Evolutionary conservation across 2,797 vertebrate genomes (phyloP).

Genomic region (Buphagus erythrorhynchus): DNA sequence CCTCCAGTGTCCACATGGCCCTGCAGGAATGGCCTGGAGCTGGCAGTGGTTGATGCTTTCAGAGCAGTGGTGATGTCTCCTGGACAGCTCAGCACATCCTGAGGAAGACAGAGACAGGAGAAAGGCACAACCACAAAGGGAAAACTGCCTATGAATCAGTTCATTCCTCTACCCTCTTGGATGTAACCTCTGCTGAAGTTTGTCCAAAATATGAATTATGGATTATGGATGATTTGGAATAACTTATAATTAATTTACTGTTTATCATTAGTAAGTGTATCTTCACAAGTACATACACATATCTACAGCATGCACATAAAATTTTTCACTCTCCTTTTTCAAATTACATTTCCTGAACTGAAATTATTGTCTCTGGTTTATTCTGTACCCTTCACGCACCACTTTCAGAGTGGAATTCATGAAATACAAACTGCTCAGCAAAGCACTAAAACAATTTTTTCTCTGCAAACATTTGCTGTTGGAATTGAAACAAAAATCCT

Average conservation of each 20-base stretch:
- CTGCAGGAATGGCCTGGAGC: neutral
- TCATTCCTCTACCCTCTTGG: neutral
- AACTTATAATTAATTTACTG: neutral
- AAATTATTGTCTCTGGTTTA: neutral
- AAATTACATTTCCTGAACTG: neutral
- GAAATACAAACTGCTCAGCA: neutral
- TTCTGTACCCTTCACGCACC: neutral
- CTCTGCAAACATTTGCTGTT: constrained; percentile 27
- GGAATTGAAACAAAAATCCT: constrained; percentile 35
- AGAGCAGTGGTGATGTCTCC: neutral
- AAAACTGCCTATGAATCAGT: neutral
- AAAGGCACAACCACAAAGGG: neutral
- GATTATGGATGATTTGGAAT: neutral
- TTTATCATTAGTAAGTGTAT: neutral
- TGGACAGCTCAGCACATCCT: neutral
- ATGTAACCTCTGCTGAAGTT: neutral
- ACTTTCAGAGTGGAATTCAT: neutral
- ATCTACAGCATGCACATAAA: fast-evolving
- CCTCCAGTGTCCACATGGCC: neutral
- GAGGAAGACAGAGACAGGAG: neutral
- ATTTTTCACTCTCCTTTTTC: neutral
- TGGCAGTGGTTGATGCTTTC: neutral
- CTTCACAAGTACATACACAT: neutral
- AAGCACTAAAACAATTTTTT: neutral
- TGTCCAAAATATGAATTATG: neutral